Percentiles rank a stretch among this genome's conserved stretches.
phyloP scores from a whole-genome alignment of 2,888 invertebrate genomes.

The Drosophila eohydei region DNA sequence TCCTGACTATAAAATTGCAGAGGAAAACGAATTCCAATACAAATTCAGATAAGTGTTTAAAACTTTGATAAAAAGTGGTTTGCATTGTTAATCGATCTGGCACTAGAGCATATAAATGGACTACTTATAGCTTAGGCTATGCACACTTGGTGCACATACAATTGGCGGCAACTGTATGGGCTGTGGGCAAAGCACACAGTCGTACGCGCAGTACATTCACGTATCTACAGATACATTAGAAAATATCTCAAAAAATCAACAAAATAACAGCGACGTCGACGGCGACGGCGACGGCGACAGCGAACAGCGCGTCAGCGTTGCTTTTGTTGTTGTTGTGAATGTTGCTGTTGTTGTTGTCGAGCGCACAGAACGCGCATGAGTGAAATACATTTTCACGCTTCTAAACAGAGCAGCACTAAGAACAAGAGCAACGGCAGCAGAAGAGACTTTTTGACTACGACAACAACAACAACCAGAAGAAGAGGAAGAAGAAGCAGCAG shows the following conservation, averaged over 20 bases:
- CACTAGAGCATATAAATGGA: neutral
- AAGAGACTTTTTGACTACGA: constrained; percentile 72
- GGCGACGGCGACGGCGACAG: constrained; percentile 24
- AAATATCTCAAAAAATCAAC: constrained; percentile 82
- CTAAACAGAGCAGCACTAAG: constrained; percentile 71
- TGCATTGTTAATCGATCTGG: neutral
- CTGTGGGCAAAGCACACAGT: constrained; percentile 39
- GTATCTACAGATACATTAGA: constrained; percentile 79
- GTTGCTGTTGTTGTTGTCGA: constrained; percentile 42
- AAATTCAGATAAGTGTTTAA: neutral
- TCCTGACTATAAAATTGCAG: too few relatives aligned
- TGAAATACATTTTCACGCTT: constrained; percentile 79
- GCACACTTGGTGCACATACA: constrained; percentile 31
- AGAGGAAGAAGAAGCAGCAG: constrained; percentile 24
- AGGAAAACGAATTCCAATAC: too few relatives aligned
- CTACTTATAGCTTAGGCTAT: neutral
- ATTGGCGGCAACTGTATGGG: constrained; percentile 50
- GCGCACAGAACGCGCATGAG: constrained; percentile 70
- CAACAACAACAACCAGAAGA: constrained; percentile 50
- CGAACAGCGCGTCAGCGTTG: constrained; percentile 30
- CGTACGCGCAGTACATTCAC: constrained; percentile 53
- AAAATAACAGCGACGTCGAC: constrained; percentile 56
- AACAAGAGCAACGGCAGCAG: constrained; percentile 48
- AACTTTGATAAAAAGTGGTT: neutral
- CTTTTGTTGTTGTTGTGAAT: constrained; percentile 4